Conservation (phyloP, 2,797 vertebrate species). For the Acestrorhynchus altus region DNA sequence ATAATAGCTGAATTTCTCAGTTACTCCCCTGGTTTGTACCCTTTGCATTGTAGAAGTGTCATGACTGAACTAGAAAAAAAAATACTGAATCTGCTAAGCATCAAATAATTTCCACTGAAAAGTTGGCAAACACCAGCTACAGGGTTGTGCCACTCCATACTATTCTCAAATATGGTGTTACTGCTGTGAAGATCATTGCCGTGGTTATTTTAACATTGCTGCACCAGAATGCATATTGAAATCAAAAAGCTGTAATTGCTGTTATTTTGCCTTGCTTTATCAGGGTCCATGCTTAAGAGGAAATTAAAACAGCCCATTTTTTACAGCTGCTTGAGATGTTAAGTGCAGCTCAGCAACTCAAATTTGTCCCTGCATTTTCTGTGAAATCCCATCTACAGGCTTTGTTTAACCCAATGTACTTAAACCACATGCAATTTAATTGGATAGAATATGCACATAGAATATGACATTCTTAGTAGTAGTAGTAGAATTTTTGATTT, state of each 20-base stretch:
- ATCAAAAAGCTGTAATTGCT: conserved; percentile 11
- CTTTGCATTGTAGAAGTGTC: neutral
- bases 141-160: neutral
- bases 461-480: too few species aligned
- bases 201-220: neutral
- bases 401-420: neutral
- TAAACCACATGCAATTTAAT: neutral
- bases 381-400: neutral
- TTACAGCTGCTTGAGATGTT: neutral
- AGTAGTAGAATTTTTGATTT: too few species aligned
- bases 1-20: neutral
- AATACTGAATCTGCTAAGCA: neutral
- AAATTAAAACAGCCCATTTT: neutral
- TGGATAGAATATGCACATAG: neutral
- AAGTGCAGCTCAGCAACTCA: neutral
- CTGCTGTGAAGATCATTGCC: conserved; percentile 22
- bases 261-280: conserved; percentile 2
- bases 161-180: conserved; percentile 16
- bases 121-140: conserved; percentile 8
- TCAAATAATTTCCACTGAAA: neutral
- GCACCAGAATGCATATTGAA: neutral
- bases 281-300: neutral
- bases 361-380: neutral
- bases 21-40: neutral
- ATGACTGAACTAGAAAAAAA: neutral